These are phyloP conservation scores for Epinephelus lanceolatus DNA, from an alignment of 2,113 vertebrate species.

Conservation along the genomic window DNA sequence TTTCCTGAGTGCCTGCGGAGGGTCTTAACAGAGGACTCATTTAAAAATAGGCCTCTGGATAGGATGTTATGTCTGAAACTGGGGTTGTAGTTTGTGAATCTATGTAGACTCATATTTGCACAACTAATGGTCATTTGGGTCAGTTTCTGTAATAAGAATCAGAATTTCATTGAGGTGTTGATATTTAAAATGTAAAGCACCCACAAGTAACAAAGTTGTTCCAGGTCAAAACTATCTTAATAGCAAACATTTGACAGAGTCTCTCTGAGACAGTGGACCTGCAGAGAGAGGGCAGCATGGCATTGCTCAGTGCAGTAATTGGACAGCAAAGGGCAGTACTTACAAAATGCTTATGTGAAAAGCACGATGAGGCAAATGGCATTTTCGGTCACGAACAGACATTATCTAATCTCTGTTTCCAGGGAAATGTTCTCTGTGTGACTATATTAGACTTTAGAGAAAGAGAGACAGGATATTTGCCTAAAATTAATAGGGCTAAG, in stretches of 20 bases:
- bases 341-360: neutral
- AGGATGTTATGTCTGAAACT: neutral
- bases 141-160: neutral
- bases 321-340: neutral
- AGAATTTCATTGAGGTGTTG: neutral
- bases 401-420: constrained; percentile 3
- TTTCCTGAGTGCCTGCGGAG: constrained; percentile 23
- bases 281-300: neutral
- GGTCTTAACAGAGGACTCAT: neutral
- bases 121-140: neutral
- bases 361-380: neutral
- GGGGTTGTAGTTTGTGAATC: neutral
- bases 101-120: neutral
- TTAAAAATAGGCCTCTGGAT: constrained; percentile 4
- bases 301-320: neutral
- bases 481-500: neutral
- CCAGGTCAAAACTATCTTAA: neutral
- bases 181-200: neutral
- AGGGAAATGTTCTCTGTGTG: neutral
- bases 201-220: neutral
- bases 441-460: neutral
- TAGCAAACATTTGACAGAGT: neutral
- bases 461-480: neutral
- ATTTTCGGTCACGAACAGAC: neutral
- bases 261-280: neutral